phyloP scores from a whole-genome alignment of 2,888 invertebrate genomes.

The Corbicula japonica region DNA sequence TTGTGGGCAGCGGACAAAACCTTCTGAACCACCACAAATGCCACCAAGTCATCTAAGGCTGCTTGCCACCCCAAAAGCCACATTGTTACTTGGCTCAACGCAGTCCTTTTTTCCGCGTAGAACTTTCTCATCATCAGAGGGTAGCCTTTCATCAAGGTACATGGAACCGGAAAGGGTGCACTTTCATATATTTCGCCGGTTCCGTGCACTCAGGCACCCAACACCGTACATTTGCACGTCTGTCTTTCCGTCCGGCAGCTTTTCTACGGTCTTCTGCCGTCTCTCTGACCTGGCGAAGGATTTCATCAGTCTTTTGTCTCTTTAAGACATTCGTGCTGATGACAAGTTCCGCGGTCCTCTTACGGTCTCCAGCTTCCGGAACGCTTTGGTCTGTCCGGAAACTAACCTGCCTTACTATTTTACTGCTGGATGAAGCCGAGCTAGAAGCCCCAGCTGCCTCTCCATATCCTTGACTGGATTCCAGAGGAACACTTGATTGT shows the following conservation, averaged over 20 bases:
- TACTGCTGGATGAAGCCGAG: no score
- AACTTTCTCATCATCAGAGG: not conserved
- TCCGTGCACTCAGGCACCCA: not conserved
- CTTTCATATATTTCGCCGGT: not conserved
- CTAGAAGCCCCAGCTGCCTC: no score
- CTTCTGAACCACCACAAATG: no score
- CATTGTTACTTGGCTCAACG: not conserved
- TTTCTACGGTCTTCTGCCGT: not conserved
- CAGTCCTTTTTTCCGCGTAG: not conserved
- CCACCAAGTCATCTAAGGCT: not conserved
- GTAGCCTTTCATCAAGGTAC: not conserved
- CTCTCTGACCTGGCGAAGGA: not conserved
- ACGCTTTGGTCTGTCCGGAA: no score
- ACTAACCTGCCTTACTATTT: no score
- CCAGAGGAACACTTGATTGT: no score
- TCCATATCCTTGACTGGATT: no score
- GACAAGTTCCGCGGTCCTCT: not conserved
- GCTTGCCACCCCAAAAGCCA: no score
- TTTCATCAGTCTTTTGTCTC: not conserved
- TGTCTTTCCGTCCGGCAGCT: no score
- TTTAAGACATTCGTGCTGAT: not conserved
- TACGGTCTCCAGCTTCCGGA: no score
- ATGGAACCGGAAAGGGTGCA: not conserved
- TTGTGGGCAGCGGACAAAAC: not conserved
- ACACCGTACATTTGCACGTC: no score